Base-by-base conservation (phyloP, 2,888 invertebrate genomes). In the Melieria omissa region DNA sequence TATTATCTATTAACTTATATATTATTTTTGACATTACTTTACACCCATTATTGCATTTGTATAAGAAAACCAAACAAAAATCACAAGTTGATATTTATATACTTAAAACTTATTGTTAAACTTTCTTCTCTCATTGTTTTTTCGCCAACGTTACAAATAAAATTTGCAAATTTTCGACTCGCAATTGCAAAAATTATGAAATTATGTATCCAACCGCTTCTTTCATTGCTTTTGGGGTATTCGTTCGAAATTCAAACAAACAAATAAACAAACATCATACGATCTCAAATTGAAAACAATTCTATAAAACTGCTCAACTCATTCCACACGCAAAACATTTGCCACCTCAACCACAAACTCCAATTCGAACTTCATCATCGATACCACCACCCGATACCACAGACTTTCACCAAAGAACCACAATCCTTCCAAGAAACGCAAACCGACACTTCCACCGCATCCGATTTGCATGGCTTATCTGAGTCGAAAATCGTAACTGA, bases 401-500 rank as follows among this genome's bases (percentile, higher is more conserved):
- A 85, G 84, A 78, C 78, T 71, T 78, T 80, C 78, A 80, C 80
- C 73, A 78, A 78, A 79, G 82, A 85, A 78, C 82, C 83, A 58
- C 78, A 77, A 64, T 85, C 84, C 69, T 87, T 83, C 79, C 81
- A 86, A 78, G 82, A 77, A 54, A 82, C 77, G 68, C 81, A 85
- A 75, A 78, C 79, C 72, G 84, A 86, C 75, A 77, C 79, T 70
- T 81, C 82, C 77, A 82, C 82, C 65, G 82, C 84, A 69, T 82
- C 83, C 70, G 86, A 87, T 80, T 77, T 83, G 77, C 86, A 86
- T 80, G 84, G 86, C 77, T 80, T 86, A 74, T 84, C 86, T 75
- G 88, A 87, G 81, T 86, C 88, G 75, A 86, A 84, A 78, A 85
- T 87, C 71, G 81, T 84, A 75, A 87, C 87, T 78, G 87, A 88